Base-by-base conservation (phyloP, 1,140 invertebrate genomes). In the Nephotettix cincticeps region DNA sequence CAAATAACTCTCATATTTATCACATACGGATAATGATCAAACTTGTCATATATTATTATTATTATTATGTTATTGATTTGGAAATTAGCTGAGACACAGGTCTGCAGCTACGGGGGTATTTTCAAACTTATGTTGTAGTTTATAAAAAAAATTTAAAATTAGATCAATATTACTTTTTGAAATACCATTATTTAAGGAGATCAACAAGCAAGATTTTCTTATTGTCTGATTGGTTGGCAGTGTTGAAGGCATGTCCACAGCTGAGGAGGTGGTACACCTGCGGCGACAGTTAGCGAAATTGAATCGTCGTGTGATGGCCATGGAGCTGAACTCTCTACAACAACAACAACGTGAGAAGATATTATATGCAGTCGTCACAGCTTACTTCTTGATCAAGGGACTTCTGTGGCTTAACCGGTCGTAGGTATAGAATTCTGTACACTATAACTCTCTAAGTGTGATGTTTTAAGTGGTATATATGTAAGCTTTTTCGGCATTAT, bases 351-450 rank as follows among this genome's bases (percentile, higher is more conserved):
- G 91, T 75, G 93, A 95, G 77, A 91, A 94, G 79, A 86, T 94
- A 76, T 82, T 94, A 74, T 93, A 91, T 79, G 89, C 89, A 70
- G 81, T 93, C 73, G 91, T 93, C 19, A 83, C 95, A 76, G 88
- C 92, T 13, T 96, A 95, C 79, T 87, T 95, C 78, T 82, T 94
- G 75, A 83, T 94, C 68, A 95, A 95, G 86, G 87, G 92, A 69
- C 88, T 95, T 71, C 85, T 91, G 72, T 95, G 93, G 93, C 81
- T 95, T 70, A 92, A 70, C 40, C 56, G 71, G 17, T 71, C 63
- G 14, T 74, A 74, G 51, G 25, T 23, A 11, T 51, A 36, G 14
- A n/a, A n/a, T n/a, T n/a, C n/a, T n/a, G n/a, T n/a, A n/a, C n/a
- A n/a, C n/a, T n/a, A n/a, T n/a, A n/a, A n/a, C n/a, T n/a, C n/a